Base-by-base conservation (phyloP, 2,113 vertebrate species). In the Hystrix brachyura region DNA sequence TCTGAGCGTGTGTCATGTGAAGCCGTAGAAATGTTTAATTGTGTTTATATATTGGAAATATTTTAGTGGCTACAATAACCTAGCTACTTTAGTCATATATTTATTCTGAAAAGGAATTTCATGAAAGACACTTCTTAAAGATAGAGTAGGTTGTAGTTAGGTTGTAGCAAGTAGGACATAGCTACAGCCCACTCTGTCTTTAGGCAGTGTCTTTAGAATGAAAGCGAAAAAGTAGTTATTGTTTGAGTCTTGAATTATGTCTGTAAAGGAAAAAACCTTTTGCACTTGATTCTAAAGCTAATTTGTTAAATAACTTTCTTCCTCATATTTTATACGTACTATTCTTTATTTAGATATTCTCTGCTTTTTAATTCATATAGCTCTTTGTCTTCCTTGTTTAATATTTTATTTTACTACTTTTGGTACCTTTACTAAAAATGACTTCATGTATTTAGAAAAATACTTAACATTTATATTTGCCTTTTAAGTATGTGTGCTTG, bases 31-130 rank as follows among this genome's bases (percentile, higher is more conserved):
- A 74, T 74, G 5, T 72, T 65, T 57, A 72, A 6, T 90, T 87
- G 10, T 67, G 94, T 95, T 91, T 87, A 71, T 67, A 27, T 55
- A 85, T 78, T 57, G 51, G 34, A 94, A 90, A 72, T 84, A 53
- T 65, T 87, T 88, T 89, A 88, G 27, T 92, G 62, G 18, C 15
- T 43, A 0, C 57, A 23, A 85, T 57, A 79, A 82, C 1, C 3
- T 76, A 76, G 34, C 15, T 87, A 4, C 86, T 87, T 91, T 87
- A 17, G 85, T 91, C 34, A 5, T 57, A 48, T 6, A 65, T 9
- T 88, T 91, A 72, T 69, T 91, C 65, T 95, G 34, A 90, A 86
- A 92, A 90, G 91, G 15, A 74, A 19, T 62, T 86, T 92, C n/a
- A 78, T 87, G 48, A 92, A 94, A 87, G 76, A 80, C 15, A 72